Evolutionary conservation across 2,797 vertebrate genomes (phyloP).

Genomic region (Remorina albescens): DNA sequence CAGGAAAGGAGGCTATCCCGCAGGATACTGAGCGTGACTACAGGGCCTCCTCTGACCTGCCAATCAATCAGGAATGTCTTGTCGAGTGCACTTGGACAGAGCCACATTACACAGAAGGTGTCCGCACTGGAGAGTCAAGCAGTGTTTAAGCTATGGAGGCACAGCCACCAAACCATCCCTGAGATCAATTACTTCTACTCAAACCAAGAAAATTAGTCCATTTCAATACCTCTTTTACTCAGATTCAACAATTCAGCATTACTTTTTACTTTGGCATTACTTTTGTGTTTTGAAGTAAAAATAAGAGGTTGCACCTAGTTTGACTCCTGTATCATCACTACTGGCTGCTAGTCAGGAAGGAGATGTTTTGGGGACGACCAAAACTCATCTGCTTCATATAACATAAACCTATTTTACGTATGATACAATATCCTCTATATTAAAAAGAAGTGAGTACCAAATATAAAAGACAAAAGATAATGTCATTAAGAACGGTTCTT

Average conservation of each 20-base stretch:
- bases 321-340: constrained; percentile 59
- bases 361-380: constrained; percentile 29
- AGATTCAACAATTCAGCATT: constrained; percentile 38
- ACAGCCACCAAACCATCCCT: constrained; percentile 38
- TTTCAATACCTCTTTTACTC: constrained; percentile 55
- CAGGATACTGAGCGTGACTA: constrained; percentile 81
- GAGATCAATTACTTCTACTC: constrained; percentile 33
- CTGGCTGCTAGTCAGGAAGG: constrained; percentile 41
- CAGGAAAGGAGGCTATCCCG: constrained; percentile 87
- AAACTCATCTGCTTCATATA: constrained; percentile 34
- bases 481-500: constrained; percentile 28
- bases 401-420: constrained; percentile 28
- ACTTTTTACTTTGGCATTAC: constrained; percentile 45
- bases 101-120: constrained; percentile 18
- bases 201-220: constrained; percentile 40
- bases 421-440: constrained; percentile 33
- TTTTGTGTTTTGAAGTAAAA: constrained; percentile 67
- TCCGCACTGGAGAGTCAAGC: constrained; percentile 46
- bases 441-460: constrained; percentile 15
- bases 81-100: constrained; percentile 60
- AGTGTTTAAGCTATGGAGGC: constrained; percentile 54
- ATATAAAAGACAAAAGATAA: constrained; percentile 23
- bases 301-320: constrained; percentile 61
- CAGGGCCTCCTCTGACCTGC: constrained; percentile 11
- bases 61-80: constrained; percentile 24